Base-by-base conservation (phyloP, 2,113 vertebrate species). In the Eurystomus gularis region DNA sequence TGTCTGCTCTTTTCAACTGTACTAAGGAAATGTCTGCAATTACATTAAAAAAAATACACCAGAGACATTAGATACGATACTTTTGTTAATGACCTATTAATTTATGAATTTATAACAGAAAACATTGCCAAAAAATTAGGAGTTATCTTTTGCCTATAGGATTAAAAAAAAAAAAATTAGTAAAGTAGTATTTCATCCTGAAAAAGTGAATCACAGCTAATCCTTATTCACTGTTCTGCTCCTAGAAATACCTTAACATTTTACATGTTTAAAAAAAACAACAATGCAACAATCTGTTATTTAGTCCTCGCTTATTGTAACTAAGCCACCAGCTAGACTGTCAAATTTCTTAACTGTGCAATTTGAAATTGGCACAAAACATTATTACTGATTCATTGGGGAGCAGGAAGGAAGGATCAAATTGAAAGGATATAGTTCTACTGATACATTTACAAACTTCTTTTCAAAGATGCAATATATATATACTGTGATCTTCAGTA, bases 1-100 rank as follows among this genome's bases (percentile, higher is more conserved):
- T 99, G 99, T 97, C 99, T 98, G 98, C 98, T 99, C 97, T 98
- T 99, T 97, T 99, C 99, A 70, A 99, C 98, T 7, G 98, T 97
- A 69, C 98, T 98, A 94, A 99, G 96, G 96, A 98, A 98, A 88
- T 97, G 98, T 66, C 99, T 99, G 97, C 37, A 80, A 93, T 95
- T 54, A 89, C 80, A 97, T 94, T 90, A 24, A 92, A 97, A 76
- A 93, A 70, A 78, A 97, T 66, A 78, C 12, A 94, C 3, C 49
- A 86, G 83, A 77, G 12, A 76, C 93, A 77, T 76, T 13, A 96
- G 20, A 94, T 19, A 85, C 2, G 3, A 33, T 26, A 89, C 13
- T 29, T 90, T 64, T 61, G 37, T 51, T 79, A 62, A 60, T 35
- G 14, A 70, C 33, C 39, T 60, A 54, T 11, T 54, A 19, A 52